Base-by-base conservation (phyloP, 2,797 vertebrate genomes). In the Macrochelys suwanniensis region DNA sequence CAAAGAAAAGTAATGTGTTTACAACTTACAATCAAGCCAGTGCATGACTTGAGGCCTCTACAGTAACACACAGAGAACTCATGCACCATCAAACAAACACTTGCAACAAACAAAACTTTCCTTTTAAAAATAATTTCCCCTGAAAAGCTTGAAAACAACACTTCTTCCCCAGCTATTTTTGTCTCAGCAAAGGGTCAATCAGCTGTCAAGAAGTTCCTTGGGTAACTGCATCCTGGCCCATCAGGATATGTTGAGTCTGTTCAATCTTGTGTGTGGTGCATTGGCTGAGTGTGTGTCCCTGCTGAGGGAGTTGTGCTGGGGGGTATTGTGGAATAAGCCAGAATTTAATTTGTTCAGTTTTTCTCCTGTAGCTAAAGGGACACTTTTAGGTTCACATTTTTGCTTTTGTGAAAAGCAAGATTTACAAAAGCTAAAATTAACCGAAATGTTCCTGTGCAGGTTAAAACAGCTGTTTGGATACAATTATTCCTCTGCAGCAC, bases 401-500 rank as follows among this genome's bases (percentile, higher is more conserved):
- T 7, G 28, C 1, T 2, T 54, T 25, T 13, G 80, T 26, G 42
- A 49, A 16, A 31, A 28, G 74, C 84, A 85, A 74, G 6, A 6
- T 47, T 80, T 84, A 61, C 53, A 89, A 80, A 74, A 91, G 74
- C 89, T 94, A 92, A 91, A 94, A 93, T 68, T 80, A 76, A n/a
- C 59, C 56, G 57, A 87, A 84, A 87, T 53, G 28, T 11, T 93
- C 56, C 87, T 80, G 6, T 5, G 0, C 49, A 82, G 91, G 84
- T 89, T 89, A 25, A 82, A 76, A 89, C 88, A 92, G 89, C 89
- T 95, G 85, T 84, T 94, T 4, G 8, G 5, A 87, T 37, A 47
- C 23, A 50, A 11, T 49, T 8, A 77, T 89, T 42, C 80, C 42
- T 42, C 95, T 87, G 42, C 76, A 85, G 89, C n/a, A 88, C 71